Evolutionary conservation across 1,140 invertebrate genomes (phyloP), one percentile per base, ranked within the genome.

Genomic region (Drusus annulatus): DNA sequence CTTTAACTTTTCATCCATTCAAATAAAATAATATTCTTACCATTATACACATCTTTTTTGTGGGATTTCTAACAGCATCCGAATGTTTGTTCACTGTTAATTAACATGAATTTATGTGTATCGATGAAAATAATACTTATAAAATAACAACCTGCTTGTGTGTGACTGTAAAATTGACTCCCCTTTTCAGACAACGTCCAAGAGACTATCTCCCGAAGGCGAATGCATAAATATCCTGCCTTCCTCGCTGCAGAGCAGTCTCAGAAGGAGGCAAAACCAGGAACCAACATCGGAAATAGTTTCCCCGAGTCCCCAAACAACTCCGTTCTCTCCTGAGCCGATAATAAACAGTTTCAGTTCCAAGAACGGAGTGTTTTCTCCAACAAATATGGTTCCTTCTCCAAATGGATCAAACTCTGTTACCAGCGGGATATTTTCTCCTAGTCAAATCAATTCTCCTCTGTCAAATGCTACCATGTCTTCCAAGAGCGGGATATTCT

Each of bases 381-480:
- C 88, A 76, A 87, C 88, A 17, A 90, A 90, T 81, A 89, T 91
- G 82, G 81, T 91, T 60, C 87, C 89, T 31, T 91, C 91, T 36
- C 91, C 91, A 6, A 91, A 90, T 81, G 89, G 89, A 21, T 90
- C 89, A 13, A 90, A 89, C 80, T 91, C 91, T 31, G 87, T 91
- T 25, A 90, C 90, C 19, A 90, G 89, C 82, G 89, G 89, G n/a
- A 90, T 90, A 84, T 90, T 90, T 84, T 90, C 89, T 52, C 89
- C 89, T 5, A 90, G 89, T 86, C 89, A 90, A 86, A 90, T 90
- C 17, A 90, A 90, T 75, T 90, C 89, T 58, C 89, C 89, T 31
- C 87, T 89, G 4, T 90, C 89, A 54, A 90, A 90, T 73, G 89
- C 89, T 81, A 90, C 89, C 23, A 90, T 90, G 80, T 90, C 89